Evolutionary conservation across 2,113 vertebrate species (phyloP).

Genomic region (Phylloscopus trochiloides): DNA sequence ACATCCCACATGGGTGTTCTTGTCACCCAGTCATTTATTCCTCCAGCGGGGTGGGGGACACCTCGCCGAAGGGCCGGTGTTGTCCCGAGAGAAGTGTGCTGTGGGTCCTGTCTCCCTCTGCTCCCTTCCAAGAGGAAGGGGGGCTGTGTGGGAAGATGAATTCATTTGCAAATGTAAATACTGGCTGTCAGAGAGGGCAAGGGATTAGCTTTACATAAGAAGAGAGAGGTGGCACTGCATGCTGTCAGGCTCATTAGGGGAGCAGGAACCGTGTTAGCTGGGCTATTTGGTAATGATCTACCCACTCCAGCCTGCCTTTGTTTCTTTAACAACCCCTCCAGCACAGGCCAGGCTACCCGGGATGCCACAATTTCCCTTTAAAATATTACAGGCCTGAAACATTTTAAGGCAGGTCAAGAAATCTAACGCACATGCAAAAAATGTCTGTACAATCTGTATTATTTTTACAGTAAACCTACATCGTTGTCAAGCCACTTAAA

Average conservation of each 20-base stretch:
- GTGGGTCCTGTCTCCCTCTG: neutral
- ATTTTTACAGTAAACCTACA: neutral
- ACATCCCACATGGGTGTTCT: neutral
- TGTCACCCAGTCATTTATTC: neutral
- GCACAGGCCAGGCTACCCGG: neutral
- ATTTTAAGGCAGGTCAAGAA: neutral
- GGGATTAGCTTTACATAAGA: slow-evolving; percentile 53
- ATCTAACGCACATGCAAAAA: neutral
- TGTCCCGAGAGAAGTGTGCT: neutral
- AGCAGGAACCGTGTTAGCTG: slow-evolving; percentile 11
- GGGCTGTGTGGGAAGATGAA: neutral
- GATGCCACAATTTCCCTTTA: neutral
- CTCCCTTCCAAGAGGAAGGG: neutral
- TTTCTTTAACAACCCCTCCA: slow-evolving; percentile 2
- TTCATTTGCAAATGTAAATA: slow-evolving; percentile 64
- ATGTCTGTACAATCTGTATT: too few relatives aligned
- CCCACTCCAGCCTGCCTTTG: slow-evolving; percentile 46
- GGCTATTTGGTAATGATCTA: slow-evolving; percentile 44
- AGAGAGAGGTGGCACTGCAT: slow-evolving; percentile 32
- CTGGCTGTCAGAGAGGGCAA: neutral
- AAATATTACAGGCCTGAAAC: neutral
- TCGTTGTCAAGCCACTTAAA: neutral
- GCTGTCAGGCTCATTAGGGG: slow-evolving; percentile 64
- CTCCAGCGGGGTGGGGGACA: neutral
- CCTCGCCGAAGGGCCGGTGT: neutral